Evolutionary conservation across 2,888 invertebrate genomes (phyloP).

Genomic region (Euplexia lucipara): DNA sequence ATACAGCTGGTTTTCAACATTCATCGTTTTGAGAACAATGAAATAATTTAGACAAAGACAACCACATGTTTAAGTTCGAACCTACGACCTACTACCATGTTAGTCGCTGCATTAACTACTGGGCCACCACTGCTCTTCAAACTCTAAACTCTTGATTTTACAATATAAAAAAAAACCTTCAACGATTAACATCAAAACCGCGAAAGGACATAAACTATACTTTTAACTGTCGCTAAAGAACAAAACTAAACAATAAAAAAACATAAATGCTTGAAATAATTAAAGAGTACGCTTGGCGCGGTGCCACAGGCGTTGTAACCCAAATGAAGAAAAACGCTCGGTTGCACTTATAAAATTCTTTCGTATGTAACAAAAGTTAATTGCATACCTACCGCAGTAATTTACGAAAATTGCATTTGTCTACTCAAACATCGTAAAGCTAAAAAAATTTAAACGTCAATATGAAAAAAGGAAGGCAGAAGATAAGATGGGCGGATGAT

Average conservation of each 20-base stretch:
- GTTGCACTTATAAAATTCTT: constrained; percentile 43
- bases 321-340: constrained; percentile 44
- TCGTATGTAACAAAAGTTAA: constrained; percentile 36
- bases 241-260: constrained; percentile 33
- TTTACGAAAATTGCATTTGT: too few relatives aligned
- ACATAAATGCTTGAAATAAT: constrained; percentile 43
- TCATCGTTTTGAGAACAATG: too few relatives aligned
- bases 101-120: too few relatives aligned
- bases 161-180: neutral
- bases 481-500: too few relatives aligned
- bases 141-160: neutral
- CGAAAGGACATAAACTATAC: constrained; percentile 11
- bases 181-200: constrained; percentile 7
- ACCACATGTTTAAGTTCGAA: too few relatives aligned
- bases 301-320: constrained; percentile 44
- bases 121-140: too few relatives aligned
- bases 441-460: too few relatives aligned
- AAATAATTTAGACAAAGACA: too few relatives aligned
- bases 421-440: too few relatives aligned
- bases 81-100: too few relatives aligned
- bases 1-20: too few relatives aligned
- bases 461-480: too few relatives aligned
- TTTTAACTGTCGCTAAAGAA: constrained; percentile 12
- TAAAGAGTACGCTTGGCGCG: constrained; percentile 45
- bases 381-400: constrained; percentile 28